Base-by-base conservation (phyloP, 2,797 vertebrate species). In the Danio jaintianensis region DNA sequence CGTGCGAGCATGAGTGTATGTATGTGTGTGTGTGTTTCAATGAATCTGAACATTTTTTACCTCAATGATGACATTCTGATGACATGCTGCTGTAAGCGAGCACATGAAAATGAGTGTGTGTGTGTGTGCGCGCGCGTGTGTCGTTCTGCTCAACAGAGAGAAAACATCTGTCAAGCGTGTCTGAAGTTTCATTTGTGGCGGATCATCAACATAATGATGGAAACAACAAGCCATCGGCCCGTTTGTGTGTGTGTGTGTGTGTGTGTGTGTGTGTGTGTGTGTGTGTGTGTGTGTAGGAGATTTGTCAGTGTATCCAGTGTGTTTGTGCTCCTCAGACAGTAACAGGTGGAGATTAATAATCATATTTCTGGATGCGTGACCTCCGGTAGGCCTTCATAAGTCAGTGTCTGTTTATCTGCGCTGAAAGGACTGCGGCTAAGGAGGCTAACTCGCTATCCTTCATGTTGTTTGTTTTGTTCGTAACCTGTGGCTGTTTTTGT, bases 301-400 rank as follows among this genome's bases (percentile, higher is more conserved):
- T 75, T 38, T 91, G 89, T 91, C 90, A 91, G 89, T 81, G 43
- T 87, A 86, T 87, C 90, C 89, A 88, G 89, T 91, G 89, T 90
- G 73, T 89, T 82, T 86, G 82, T 47, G 86, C 86, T 87, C 86
- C 90, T 91, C 88, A 76, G 72, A 84, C 87, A 91, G 90, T 90
- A 91, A 92, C 89, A 91, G 92, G 90, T 87, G 83, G 88, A 92
- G 91, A 92, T 91, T 89, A 92, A 92, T 92, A 91, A 86, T 88
- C 87, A 75, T 88, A 91, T 92, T 89, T 29, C 90, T 91, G 90
- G 91, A 92, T 90, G 90, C 88, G 87, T 88, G 88, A 90, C 88
- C 90, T 87, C 87, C 79, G 87, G 86, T 90, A 89, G 87, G 88
- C 88, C 88, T 87, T 88, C 75, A 92, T 92, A 90, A 92, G 88